Evolutionary conservation across 2,113 vertebrate species (phyloP).

Genomic region (Dissostichus mawsoni): DNA sequence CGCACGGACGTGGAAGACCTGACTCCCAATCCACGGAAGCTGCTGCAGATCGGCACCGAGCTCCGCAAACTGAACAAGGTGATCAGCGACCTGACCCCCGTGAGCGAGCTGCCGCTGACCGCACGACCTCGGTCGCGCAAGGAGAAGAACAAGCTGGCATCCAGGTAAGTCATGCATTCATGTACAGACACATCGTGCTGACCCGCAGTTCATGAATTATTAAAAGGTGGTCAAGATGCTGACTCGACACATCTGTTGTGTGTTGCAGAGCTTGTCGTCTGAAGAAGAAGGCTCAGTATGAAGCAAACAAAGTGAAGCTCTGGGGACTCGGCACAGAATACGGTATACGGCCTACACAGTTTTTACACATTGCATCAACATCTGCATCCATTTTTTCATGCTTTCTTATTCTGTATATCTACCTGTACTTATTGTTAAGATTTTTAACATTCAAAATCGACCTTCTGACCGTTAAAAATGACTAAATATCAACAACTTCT

Average conservation of each 20-base stretch:
- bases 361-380: background rate
- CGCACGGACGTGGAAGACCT: constrained; percentile 98
- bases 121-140: constrained; percentile 96
- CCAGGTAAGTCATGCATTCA: constrained; percentile 84
- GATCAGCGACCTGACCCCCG: constrained; percentile 97
- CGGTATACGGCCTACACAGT: constrained; percentile 83
- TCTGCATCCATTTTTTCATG: background rate
- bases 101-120: constrained; percentile 96
- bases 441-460: background rate
- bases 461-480: background rate
- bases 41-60: constrained; percentile 96
- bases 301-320: constrained; percentile 99
- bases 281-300: constrained; percentile 99
- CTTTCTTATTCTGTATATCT: background rate
- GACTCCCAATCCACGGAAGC: constrained; percentile 96
- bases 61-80: constrained; percentile 97
- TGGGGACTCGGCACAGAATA: constrained; percentile 99
- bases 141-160: constrained; percentile 98
- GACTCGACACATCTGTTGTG: constrained; percentile 12
- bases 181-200: background rate
- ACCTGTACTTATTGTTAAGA: background rate
- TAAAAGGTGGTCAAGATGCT: background rate
- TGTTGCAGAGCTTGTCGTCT: constrained; percentile 93
- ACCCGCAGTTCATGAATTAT: background rate
- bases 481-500: background rate